Percentiles rank a stretch among this genome's conserved stretches.
phyloP scores from a whole-genome alignment of 2,888 invertebrate genomes.

The Hypsopygia costalis region DNA sequence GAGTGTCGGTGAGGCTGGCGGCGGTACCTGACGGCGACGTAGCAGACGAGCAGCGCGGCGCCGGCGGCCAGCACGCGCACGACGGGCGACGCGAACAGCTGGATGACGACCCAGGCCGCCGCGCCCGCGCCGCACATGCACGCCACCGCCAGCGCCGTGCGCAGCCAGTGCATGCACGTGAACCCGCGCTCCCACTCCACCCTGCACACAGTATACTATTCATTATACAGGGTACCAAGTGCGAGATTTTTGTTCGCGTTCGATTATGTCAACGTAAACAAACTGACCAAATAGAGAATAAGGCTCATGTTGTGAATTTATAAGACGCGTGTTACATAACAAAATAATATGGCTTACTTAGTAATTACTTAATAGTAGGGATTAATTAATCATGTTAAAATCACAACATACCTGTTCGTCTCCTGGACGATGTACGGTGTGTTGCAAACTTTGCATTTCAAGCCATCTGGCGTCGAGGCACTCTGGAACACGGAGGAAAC shows the following conservation, averaged over 20 bases:
- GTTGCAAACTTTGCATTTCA: conserved; percentile 92
- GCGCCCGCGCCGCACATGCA: conserved; percentile 89
- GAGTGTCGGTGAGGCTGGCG: no score
- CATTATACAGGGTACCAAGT: no score
- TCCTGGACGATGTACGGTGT: conserved; percentile 90
- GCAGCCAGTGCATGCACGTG: conserved; percentile 91
- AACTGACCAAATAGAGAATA: no score
- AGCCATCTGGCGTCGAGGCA: conserved; percentile 83
- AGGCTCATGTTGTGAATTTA: no score
- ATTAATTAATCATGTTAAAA: no score
- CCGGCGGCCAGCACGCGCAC: conserved; percentile 91
- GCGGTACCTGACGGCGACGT: conserved; percentile 88
- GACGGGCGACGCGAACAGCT: conserved; percentile 88
- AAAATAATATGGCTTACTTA: no score
- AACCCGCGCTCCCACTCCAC: conserved; percentile 92
- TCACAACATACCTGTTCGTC: conserved; percentile 83
- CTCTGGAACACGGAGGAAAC: conserved; percentile 63
- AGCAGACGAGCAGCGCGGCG: conserved; percentile 89
- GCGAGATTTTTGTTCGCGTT: no score
- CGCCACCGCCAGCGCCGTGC: conserved; percentile 89
- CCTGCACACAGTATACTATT: no score
- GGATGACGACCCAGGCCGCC: conserved; percentile 89
- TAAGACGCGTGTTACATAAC: no score
- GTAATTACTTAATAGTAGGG: no score
- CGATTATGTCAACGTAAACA: no score